Evolutionary conservation across 2,888 invertebrate species (phyloP).

Genomic region (Toxonevra muliebris): DNA sequence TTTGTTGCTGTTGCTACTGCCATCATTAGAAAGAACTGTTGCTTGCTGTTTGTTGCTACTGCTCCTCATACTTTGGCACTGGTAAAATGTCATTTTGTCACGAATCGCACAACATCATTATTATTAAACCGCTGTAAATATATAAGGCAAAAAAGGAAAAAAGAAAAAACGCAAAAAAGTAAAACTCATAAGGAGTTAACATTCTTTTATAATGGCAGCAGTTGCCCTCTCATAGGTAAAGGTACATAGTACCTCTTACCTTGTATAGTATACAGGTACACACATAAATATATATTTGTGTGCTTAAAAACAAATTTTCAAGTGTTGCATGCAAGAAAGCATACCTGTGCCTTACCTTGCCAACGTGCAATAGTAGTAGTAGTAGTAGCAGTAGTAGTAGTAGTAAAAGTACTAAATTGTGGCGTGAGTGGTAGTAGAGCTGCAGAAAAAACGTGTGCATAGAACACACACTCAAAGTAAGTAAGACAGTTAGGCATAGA

Average conservation of each 20-base stretch:
- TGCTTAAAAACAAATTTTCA: neutral
- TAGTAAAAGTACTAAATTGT: neutral
- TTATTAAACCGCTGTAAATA: slow-evolving; percentile 6
- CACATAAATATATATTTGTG: no score
- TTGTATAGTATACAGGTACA: no score
- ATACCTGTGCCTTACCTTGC: neutral
- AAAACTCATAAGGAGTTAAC: neutral
- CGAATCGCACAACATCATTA: slow-evolving; percentile 7
- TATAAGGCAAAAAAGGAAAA: neutral
- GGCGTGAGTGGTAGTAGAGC: slow-evolving; percentile 1
- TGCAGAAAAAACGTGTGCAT: neutral
- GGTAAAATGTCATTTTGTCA: slow-evolving; percentile 5
- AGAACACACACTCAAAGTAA: no score
- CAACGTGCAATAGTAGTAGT: no score
- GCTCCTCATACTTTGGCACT: neutral
- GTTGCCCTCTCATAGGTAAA: no score
- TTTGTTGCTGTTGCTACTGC: neutral
- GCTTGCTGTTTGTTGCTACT: neutral
- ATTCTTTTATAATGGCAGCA: neutral
- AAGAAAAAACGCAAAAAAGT: no score
- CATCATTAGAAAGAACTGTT: neutral
- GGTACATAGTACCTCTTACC: no score
- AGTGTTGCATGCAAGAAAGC: neutral
- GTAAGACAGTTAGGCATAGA: no score
- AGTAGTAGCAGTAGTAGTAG: no score